Evolutionary conservation across 1,140 invertebrate genomes (phyloP).

Genomic region (Laupala kohalensis): DNA sequence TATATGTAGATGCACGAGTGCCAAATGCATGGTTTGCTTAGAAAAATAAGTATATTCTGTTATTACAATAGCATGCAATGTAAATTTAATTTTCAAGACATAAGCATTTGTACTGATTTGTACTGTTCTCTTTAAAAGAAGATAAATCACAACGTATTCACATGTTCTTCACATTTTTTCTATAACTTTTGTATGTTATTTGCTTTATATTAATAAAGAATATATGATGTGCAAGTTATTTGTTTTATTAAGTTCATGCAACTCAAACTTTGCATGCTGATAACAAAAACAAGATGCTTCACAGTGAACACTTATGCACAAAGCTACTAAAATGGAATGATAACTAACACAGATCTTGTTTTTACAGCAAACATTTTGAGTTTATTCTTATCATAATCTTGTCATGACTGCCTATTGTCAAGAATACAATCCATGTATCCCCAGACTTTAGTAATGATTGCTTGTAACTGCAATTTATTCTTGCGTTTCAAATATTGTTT

Average conservation of each 20-base stretch:
- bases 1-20: neutral
- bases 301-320: neutral
- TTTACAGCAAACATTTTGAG: too few species aligned
- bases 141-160: neutral
- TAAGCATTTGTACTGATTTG: neutral
- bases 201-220: conserved; percentile 9
- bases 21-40: neutral
- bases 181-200: conserved; percentile 3
- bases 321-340: too few species aligned
- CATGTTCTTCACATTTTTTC: neutral
- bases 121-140: neutral
- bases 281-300: neutral
- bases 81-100: neutral
- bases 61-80: neutral
- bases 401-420: too few species aligned
- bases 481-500: too few species aligned
- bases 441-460: too few species aligned
- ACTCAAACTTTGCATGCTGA: neutral
- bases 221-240: neutral
- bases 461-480: too few species aligned
- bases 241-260: neutral
- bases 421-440: too few species aligned
- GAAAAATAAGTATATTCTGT: neutral
- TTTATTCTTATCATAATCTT: too few species aligned
- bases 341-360: too few species aligned